Evolutionary conservation across 1,140 invertebrate species (phyloP), one percentile per base, ranked within the genome.

Genomic region (Coelopa frigida): DNA sequence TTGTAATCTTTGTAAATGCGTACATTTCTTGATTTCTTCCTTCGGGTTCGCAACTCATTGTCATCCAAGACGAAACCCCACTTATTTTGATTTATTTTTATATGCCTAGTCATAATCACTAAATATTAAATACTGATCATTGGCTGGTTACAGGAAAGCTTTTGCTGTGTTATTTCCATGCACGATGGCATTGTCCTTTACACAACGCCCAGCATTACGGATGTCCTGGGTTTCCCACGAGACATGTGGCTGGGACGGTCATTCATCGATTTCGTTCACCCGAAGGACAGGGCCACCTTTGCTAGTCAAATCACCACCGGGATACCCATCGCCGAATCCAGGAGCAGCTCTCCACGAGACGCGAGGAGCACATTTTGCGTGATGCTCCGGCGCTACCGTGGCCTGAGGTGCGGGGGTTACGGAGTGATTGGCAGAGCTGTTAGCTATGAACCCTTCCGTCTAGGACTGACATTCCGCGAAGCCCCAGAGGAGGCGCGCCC

Each of bases 221-320:
- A 78, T 4, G 73, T 81, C n/a, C 70, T 92, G 18, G 87, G 86
- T 12, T 91, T 83, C 60, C 81, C 85, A 0, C 82, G 83, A 52
- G 86, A 91, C 44, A 86, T 87, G 76, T 87, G 86, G 83, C 70
- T 87, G n/a, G 87, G 87, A 5, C 72, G 84, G 35, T 87, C 84
- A 3, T 89, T 94, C 55, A 85, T 89, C 41, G 86, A 92, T 57
- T 91, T 90, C 57, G 74, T 93, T 1, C 85, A 90, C 70, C 79
- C 82, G 0, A 85, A 82, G 66, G 88, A 89, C 59, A 75, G 78
- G 20, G 65, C 71, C 10, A 73, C 76, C 10, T 78, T 85, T 46
- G 73, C 77, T 6, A 77, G 75, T 46, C 76, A 80, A 48, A 76
- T 81, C 27, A 77, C 77, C 3, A 77, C 68, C 2, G 74, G 73